These are phyloP conservation scores for Blennius ocellaris DNA, from an alignment of 2,113 vertebrate species.

Conservation along the genomic window DNA sequence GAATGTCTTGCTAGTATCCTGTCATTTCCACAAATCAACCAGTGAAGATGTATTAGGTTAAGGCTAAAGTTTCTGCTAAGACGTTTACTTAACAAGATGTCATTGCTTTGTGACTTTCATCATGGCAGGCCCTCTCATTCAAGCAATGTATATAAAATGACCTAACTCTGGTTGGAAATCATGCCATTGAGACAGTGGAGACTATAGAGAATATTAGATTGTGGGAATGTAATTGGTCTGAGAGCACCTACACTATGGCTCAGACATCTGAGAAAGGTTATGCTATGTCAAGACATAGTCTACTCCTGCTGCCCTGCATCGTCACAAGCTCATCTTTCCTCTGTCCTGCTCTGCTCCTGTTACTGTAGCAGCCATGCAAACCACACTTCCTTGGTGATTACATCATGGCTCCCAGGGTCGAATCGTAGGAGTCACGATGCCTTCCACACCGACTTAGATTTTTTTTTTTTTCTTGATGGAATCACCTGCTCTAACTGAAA, in stretches of 20 bases:
- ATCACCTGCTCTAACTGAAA: not conserved
- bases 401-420: conserved; percentile 55
- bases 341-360: conserved; percentile 65
- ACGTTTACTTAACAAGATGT: not conserved
- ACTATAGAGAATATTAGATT: not conserved
- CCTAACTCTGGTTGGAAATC: not conserved
- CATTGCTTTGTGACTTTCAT: not conserved
- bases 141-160: conserved; percentile 6
- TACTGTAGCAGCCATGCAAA: conserved; percentile 71
- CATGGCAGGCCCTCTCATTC: not conserved
- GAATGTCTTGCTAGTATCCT: not conserved
- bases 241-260: conserved; percentile 10
- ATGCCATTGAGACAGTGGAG: not conserved
- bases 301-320: conserved; percentile 23
- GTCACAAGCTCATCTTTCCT: conserved; percentile 74
- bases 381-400: conserved; percentile 66
- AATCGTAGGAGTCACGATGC: conserved; percentile 44
- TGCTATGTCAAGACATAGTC: conserved; percentile 62
- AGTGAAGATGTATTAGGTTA: not conserved
- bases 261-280: conserved; percentile 69
- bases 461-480: not conserved
- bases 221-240: conserved; percentile 11
- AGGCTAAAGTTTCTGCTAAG: not conserved
- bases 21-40: not conserved
- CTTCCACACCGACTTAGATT: not conserved